These are phyloP conservation scores for Elysia crispata DNA, from an alignment of 2,888 invertebrate genomes.

Conservation along the genomic window DNA sequence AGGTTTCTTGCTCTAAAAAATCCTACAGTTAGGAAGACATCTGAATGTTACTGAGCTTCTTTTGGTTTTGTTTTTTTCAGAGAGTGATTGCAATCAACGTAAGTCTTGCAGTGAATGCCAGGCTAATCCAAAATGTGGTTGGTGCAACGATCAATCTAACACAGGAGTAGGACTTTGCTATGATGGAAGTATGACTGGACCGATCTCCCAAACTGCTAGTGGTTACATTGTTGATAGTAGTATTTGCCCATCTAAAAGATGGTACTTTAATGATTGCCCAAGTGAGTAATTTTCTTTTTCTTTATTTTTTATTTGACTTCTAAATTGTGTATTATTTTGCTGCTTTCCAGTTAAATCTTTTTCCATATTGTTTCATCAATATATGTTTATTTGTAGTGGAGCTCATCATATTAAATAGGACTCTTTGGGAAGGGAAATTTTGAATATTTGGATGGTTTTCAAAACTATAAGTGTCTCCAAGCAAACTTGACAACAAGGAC, in stretches of 20 bases:
- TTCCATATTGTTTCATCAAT: too few relatives aligned
- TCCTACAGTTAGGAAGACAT: neutral
- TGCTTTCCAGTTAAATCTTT: too few relatives aligned
- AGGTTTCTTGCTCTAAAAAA: too few relatives aligned
- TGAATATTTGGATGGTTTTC: too few relatives aligned
- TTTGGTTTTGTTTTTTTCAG: conserved; percentile 62
- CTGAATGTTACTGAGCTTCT: too few relatives aligned
- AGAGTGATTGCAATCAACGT: conserved; percentile 74
- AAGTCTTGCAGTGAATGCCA: conserved; percentile 87
- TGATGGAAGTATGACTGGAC: conserved; percentile 82
- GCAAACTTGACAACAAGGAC: too few relatives aligned
- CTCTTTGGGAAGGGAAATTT: too few relatives aligned
- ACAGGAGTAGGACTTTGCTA: conserved; percentile 93
- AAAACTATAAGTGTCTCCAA: too few relatives aligned
- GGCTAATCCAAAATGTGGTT: conserved; percentile 95
- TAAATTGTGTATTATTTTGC: too few relatives aligned
- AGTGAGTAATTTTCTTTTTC: conserved; percentile 77
- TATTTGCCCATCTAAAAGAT: conserved; percentile 79
- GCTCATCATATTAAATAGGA: too few relatives aligned
- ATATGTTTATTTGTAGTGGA: too few relatives aligned
- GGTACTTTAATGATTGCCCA: conserved; percentile 96
- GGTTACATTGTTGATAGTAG: conserved; percentile 50
- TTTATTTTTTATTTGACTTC: too few relatives aligned
- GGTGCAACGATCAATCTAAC: conserved; percentile 96
- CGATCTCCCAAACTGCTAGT: conserved; percentile 55